phyloP scores from a whole-genome alignment of 2,888 invertebrate genomes.

The Drosophila nr. perissopoda region DNA sequence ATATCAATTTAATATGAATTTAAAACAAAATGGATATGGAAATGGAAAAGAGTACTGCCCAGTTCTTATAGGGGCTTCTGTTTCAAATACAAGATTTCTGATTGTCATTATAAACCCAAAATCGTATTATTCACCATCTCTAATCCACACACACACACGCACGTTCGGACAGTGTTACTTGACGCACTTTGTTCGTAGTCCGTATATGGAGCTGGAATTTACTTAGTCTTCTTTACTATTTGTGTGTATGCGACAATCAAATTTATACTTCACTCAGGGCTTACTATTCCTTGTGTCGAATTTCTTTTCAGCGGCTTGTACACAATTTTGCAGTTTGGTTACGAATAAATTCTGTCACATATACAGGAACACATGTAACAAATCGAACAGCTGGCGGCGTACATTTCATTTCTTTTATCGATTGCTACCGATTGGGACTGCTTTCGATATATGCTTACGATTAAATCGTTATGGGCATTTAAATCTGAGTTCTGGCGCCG shows the following conservation, averaged over 20 bases:
- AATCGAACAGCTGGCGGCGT: slow-evolving; percentile 58
- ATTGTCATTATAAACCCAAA: slow-evolving; percentile 3
- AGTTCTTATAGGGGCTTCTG: neutral
- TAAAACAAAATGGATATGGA: neutral
- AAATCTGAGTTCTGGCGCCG: slow-evolving; percentile 8
- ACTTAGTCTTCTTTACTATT: neutral
- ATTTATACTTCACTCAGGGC: neutral
- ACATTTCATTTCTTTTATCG: slow-evolving; percentile 27
- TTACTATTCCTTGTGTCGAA: neutral
- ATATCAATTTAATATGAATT: neutral
- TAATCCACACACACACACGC: slow-evolving; percentile 25
- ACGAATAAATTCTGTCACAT: slow-evolving; percentile 60
- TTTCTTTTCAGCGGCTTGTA: neutral
- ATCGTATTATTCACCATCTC: slow-evolving; percentile 29
- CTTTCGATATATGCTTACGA: neutral
- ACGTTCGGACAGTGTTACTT: slow-evolving; percentile 15
- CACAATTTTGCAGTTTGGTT: slow-evolving; percentile 36
- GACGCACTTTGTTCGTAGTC: slow-evolving; percentile 50
- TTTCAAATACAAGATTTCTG: slow-evolving; percentile 2
- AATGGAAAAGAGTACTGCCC: neutral
- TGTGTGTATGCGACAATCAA: slow-evolving; percentile 4
- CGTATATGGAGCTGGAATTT: slow-evolving; percentile 28
- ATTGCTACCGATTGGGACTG: slow-evolving; percentile 9
- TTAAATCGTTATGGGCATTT: neutral
- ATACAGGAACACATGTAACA: slow-evolving; percentile 47